Conservation (phyloP, 1,140 invertebrate species). For the Drosophila nasuta region DNA sequence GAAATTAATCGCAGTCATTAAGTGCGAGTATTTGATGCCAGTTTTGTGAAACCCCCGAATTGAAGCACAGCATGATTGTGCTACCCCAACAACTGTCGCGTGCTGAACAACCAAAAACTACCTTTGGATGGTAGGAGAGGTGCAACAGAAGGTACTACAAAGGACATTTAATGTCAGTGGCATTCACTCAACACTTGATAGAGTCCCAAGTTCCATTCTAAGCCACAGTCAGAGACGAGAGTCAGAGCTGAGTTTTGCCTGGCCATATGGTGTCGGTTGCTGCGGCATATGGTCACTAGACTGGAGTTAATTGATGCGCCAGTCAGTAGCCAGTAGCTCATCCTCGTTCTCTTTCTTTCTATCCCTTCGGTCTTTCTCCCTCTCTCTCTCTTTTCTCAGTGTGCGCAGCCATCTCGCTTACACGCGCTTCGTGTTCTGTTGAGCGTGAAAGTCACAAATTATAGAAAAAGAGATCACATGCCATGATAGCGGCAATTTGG, state of each 20-base stretch:
- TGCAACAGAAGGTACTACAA: slow-evolving; percentile 19
- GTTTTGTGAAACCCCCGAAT: background rate
- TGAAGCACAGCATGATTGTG: background rate
- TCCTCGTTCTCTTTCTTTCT: slow-evolving; percentile 36
- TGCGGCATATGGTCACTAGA: slow-evolving; percentile 76
- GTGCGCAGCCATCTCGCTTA: background rate
- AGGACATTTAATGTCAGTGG: slow-evolving; percentile 33
- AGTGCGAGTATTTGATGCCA: background rate
- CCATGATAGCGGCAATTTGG: slow-evolving; percentile 83
- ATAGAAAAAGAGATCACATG: slow-evolving; percentile 79
- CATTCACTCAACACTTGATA: slow-evolving; percentile 9
- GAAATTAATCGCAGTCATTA: slow-evolving; percentile 21
- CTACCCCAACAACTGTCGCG: slow-evolving; percentile 43
- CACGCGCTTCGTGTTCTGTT: slow-evolving; percentile 73
- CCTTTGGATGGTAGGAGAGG: background rate
- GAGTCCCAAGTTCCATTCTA: background rate
- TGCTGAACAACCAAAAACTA: slow-evolving; percentile 13
- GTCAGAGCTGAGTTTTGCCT: slow-evolving; percentile 1
- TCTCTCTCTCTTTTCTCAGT: background rate
- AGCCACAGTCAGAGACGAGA: slow-evolving; percentile 1
- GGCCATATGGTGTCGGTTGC: slow-evolving; percentile 63
- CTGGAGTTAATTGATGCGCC: slow-evolving; percentile 77
- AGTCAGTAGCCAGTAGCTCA: slow-evolving; percentile 58
- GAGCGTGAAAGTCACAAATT: slow-evolving; percentile 85
- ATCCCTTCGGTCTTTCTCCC: background rate